Evolutionary conservation across 2,797 vertebrate genomes (phyloP).

Genomic region (Crenichthys baileyi): DNA sequence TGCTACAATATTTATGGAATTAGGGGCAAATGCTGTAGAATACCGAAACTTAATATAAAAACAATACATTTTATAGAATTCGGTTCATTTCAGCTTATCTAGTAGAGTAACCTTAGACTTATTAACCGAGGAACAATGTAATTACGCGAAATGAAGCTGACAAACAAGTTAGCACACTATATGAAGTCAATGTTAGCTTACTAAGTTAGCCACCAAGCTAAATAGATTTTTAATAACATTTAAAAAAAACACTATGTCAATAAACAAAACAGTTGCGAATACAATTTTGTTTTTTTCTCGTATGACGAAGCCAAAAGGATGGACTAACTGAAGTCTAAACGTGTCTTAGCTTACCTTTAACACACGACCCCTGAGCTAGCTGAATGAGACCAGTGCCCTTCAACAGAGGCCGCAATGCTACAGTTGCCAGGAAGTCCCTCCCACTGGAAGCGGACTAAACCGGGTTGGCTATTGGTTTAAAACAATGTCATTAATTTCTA

Average conservation of each 20-base stretch:
- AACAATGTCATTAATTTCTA: not conserved
- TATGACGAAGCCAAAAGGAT: fast-evolving
- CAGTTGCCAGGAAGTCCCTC: conserved; percentile 70
- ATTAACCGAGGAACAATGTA: not conserved
- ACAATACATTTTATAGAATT: not conserved
- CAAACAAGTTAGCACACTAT: conserved; percentile 3
- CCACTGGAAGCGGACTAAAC: fast-evolving
- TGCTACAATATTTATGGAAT: not conserved
- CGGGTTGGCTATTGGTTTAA: conserved; percentile 23
- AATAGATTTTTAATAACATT: not conserved
- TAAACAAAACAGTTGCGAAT: fast-evolving
- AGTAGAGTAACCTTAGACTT: not conserved
- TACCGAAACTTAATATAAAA: too few relatives aligned
- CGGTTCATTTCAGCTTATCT: not conserved
- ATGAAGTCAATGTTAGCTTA: conserved; percentile 32
- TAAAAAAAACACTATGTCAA: fast-evolving
- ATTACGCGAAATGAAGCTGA: not conserved
- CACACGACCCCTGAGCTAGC: conserved; percentile 37
- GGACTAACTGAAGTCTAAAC: fast-evolving
- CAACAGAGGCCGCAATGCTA: conserved; percentile 69
- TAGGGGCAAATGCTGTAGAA: too few relatives aligned
- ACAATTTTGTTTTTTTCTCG: fast-evolving
- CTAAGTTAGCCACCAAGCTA: conserved; percentile 28
- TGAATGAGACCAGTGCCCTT: conserved; percentile 71
- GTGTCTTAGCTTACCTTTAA: conserved; percentile 55